Percentiles rank a stretch among this genome's conserved stretches.
Evolutionary conservation across 2,113 vertebrate genomes (phyloP).

Genomic region (Chamaetylas fuelleborni): DNA sequence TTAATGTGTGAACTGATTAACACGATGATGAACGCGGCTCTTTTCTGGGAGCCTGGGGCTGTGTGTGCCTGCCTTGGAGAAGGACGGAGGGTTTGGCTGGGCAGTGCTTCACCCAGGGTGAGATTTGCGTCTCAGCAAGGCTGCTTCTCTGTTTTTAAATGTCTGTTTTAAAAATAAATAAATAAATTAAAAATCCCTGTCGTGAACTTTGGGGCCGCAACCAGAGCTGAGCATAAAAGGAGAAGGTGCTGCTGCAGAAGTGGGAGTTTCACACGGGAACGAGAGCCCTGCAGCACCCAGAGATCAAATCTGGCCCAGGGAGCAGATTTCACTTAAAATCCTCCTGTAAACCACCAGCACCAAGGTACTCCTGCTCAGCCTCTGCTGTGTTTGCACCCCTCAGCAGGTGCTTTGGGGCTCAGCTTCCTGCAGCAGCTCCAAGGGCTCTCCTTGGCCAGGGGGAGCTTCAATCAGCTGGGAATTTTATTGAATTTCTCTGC

Average conservation of each 20-base stretch:
- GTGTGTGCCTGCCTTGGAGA: not conserved
- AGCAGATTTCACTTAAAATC: not conserved
- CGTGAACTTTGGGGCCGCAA: not conserved
- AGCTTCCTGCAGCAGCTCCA: not conserved
- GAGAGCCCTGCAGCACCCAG: not conserved
- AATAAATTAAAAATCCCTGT: not conserved
- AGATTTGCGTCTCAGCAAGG: not conserved
- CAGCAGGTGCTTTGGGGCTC: not conserved
- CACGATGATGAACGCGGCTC: fast-evolving
- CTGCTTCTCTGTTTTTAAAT: not conserved
- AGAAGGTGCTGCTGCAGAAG: constrained; percentile 41
- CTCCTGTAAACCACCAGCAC: not conserved
- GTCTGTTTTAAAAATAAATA: not conserved
- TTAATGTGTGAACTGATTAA: not conserved
- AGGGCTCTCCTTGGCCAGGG: not conserved
- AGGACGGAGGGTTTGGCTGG: not conserved
- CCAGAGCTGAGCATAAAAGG: not conserved
- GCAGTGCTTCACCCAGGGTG: not conserved
- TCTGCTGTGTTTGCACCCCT: not conserved
- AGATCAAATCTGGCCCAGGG: not conserved
- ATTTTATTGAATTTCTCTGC: not conserved
- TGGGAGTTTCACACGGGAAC: constrained; percentile 33
- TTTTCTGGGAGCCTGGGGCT: not conserved
- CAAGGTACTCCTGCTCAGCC: fast-evolving
- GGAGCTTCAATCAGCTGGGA: not conserved